Percentiles rank a stretch among this genome's conserved stretches.
Evolutionary conservation across 92 coral and sea anemone genomes (phyloP).

Genomic region (Virgularia gustaviana): DNA sequence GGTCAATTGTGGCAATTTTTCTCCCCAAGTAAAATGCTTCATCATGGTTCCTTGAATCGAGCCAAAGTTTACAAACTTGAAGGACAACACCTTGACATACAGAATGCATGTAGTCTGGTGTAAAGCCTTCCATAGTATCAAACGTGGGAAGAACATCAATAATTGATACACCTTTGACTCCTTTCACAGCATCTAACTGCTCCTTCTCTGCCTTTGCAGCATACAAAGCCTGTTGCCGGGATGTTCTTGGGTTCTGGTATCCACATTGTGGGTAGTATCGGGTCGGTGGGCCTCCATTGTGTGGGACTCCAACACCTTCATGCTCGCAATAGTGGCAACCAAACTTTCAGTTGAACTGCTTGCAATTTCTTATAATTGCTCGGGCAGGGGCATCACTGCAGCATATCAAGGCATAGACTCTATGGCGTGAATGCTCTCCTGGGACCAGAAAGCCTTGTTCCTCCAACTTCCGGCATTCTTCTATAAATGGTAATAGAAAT

Average conservation of each 20-base stretch:
- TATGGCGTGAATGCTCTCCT: neutral
- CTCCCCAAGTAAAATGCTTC: slow-evolving; percentile 19
- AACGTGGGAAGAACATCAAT: slow-evolving; percentile 27
- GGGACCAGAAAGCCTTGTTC: slow-evolving; percentile 3
- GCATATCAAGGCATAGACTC: slow-evolving; percentile 23
- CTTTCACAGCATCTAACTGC: slow-evolving; percentile 20
- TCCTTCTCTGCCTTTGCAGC: neutral
- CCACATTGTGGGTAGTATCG: slow-evolving; percentile 30
- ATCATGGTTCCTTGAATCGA: slow-evolving; percentile 27
- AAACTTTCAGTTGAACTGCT: slow-evolving; percentile 35
- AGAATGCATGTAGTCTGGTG: slow-evolving; percentile 34
- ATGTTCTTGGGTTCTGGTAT: slow-evolving; percentile 16
- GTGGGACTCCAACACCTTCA: slow-evolving; percentile 16
- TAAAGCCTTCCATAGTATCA: slow-evolving; percentile 23
- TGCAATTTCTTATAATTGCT: slow-evolving; percentile 26
- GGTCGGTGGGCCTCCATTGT: slow-evolving; percentile 17
- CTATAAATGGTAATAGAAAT: slow-evolving; percentile 2
- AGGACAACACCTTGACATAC: slow-evolving; percentile 25
- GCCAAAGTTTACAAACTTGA: slow-evolving; percentile 29
- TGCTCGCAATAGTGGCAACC: slow-evolving; percentile 28
- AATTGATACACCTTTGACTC: slow-evolving; percentile 5
- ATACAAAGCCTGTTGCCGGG: slow-evolving; percentile 7
- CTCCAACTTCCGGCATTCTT: slow-evolving; percentile 24
- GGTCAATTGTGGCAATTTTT: slow-evolving; percentile 4
- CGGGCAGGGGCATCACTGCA: slow-evolving; percentile 26